Evolutionary conservation across 2,113 vertebrate species (phyloP).

Genomic region (Podarcis cretensis): DNA sequence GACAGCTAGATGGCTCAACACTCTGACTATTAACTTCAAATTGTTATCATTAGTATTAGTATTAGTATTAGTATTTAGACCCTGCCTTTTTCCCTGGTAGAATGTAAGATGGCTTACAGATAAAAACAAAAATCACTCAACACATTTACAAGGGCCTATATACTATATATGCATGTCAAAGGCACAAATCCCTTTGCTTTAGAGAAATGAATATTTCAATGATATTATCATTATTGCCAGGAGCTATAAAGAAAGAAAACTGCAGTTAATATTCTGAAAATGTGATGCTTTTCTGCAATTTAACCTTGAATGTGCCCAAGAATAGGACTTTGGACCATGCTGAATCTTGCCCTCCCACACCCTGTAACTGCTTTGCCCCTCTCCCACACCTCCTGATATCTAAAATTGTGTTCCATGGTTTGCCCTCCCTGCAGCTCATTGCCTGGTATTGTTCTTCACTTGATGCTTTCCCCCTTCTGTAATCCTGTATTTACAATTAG

Average conservation of each 20-base stretch:
- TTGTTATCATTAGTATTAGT: too few relatives aligned
- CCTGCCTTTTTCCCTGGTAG: too few relatives aligned
- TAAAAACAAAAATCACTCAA: too few relatives aligned
- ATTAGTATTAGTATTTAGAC: too few relatives aligned
- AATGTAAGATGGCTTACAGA: too few relatives aligned
- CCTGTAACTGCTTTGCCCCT: background rate
- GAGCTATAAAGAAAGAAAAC: background rate
- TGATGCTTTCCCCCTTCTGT: background rate
- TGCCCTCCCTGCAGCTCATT: background rate
- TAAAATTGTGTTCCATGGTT: background rate
- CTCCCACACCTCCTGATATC: background rate
- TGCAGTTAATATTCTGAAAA: background rate
- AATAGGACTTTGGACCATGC: background rate
- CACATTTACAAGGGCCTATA: too few relatives aligned
- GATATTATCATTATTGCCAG: background rate
- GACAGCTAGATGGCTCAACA: background rate
- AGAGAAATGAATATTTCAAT: background rate
- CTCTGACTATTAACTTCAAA: background rate
- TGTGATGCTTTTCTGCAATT: background rate
- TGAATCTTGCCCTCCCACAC: background rate
- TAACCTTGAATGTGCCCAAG: background rate
- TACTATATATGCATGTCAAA: background rate
- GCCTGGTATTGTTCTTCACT: background rate
- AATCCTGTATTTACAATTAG: conserved; percentile 15
- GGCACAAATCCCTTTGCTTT: background rate